These are phyloP conservation scores for Melanotaenia pygmaea DNA, from an alignment of 2,797 vertebrate species.

Conservation along the genomic window DNA sequence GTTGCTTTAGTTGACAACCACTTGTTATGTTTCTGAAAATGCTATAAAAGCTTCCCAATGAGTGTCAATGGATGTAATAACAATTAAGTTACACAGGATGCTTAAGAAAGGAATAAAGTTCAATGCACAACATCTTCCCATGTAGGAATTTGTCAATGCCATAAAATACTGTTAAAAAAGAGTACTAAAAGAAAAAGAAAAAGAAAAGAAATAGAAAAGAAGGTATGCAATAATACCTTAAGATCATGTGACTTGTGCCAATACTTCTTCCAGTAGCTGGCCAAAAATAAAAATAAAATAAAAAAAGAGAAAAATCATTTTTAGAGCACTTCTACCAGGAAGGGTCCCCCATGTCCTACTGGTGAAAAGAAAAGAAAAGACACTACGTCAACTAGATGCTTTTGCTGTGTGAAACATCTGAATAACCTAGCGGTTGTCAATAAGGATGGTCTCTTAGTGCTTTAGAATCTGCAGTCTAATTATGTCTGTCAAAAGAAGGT, in stretches of 20 bases:
- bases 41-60: neutral
- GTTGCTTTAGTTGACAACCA: no score
- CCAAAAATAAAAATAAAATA: no score
- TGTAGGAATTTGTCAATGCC: neutral
- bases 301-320: neutral
- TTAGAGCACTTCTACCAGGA: neutral
- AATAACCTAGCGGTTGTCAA: constrained; percentile 61
- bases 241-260: neutral
- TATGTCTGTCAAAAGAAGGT: constrained; percentile 77
- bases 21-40: neutral
- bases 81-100: neutral
- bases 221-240: neutral
- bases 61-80: neutral
- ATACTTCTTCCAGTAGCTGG: neutral
- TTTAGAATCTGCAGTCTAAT: constrained; percentile 81
- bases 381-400: constrained; percentile 50
- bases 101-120: neutral
- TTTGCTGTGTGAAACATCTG: constrained; percentile 54
- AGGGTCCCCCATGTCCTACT: neutral
- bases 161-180: neutral
- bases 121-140: no score
- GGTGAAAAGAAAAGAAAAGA: constrained; percentile 6
- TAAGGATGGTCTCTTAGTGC: constrained; percentile 68
- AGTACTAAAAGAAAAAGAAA: neutral
- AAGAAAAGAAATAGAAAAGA: no score